A percentile compares a stretch with the other conserved stretches of the same genome.
phyloP scores from a whole-genome alignment of 2,797 vertebrate genomes.

The Pangasius krempfi region DNA sequence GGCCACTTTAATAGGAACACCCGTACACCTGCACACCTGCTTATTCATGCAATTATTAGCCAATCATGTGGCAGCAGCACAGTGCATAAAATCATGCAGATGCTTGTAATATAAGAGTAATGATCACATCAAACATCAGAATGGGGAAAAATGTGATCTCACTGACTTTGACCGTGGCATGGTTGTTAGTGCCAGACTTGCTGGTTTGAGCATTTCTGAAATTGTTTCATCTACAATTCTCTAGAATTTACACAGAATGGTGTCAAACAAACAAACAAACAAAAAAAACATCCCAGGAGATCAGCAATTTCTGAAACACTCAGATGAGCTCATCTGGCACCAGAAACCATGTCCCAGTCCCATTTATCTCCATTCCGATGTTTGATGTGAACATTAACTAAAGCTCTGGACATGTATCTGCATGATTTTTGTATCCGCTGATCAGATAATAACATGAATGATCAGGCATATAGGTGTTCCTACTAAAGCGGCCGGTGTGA shows the following conservation, averaged over 20 bases:
- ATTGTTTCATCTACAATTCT: not conserved
- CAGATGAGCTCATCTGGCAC: not conserved
- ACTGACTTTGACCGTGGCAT: not conserved
- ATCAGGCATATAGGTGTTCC: not conserved
- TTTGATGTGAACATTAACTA: not conserved
- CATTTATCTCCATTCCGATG: not conserved
- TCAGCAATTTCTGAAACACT: not conserved
- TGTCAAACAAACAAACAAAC: not conserved
- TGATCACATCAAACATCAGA: not conserved
- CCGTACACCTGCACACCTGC: not conserved
- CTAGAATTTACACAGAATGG: not conserved
- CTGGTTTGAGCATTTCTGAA: not conserved
- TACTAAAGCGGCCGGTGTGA: not conserved
- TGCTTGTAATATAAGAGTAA: not conserved
- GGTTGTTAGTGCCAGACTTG: not conserved
- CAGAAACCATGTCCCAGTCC: not conserved
- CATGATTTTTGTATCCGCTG: not conserved
- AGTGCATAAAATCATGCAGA: not conserved
- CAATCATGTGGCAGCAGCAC: not conserved
- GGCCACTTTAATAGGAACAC: constrained; percentile 1
- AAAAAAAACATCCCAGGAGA: not conserved
- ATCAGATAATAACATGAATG: not conserved
- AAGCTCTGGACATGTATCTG: not conserved
- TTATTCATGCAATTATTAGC: not conserved
- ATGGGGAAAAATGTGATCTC: not conserved